phyloP scores from a whole-genome alignment of 2,888 invertebrate species.

The Lampropteryx suffumata region DNA sequence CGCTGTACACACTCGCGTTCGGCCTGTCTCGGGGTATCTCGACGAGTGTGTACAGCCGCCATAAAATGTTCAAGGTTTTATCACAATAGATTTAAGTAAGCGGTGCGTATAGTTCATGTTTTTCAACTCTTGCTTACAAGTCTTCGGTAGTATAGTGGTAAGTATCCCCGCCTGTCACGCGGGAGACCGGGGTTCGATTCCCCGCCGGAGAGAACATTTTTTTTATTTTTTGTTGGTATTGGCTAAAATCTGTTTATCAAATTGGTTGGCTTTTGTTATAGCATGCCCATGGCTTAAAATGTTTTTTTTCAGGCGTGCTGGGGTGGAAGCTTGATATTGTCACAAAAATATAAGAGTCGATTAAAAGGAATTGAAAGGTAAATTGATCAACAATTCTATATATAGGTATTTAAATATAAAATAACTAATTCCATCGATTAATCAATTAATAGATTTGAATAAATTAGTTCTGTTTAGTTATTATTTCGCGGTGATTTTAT shows the following conservation, averaged over 20 bases:
- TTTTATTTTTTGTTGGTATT: background rate
- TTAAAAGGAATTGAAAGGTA: constrained; percentile 85
- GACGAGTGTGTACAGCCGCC: no score
- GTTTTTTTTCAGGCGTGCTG: constrained; percentile 85
- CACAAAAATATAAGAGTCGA: constrained; percentile 83
- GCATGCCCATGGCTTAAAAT: no score
- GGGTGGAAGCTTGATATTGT: constrained; percentile 89
- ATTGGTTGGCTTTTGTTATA: no score
- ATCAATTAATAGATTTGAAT: no score
- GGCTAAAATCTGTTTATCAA: background rate
- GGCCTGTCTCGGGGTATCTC: no score
- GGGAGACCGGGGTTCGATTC: constrained; percentile 84
- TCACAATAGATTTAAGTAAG: no score
- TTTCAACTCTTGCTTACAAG: background rate
- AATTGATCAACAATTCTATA: background rate
- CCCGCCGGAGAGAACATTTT: constrained; percentile 73
- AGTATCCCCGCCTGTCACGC: constrained; percentile 84
- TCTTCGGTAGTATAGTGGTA: constrained; percentile 83
- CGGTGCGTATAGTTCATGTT: background rate
- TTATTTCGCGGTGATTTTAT: no score
- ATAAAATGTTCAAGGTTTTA: no score
- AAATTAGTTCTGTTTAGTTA: no score
- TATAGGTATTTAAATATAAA: no score
- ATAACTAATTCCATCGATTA: no score
- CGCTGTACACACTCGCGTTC: no score